Conservation (phyloP, 2,113 vertebrate species). For the Excalfactoria chinensis region DNA sequence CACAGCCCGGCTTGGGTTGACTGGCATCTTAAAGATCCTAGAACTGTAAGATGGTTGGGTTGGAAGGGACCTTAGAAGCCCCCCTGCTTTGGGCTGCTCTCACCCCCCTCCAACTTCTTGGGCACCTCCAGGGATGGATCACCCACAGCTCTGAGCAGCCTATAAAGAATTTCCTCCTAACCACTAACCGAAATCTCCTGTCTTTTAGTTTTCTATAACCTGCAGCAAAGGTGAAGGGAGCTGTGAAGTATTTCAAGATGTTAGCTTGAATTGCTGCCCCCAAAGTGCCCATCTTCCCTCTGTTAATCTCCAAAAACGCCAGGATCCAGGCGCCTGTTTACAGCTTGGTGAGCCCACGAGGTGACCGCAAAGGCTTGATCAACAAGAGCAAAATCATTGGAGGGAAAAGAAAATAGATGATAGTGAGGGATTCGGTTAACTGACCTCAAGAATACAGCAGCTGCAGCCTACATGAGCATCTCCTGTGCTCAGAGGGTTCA, state of each 20-base stretch:
- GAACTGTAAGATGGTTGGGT: background rate
- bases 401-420: background rate
- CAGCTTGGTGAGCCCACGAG: background rate
- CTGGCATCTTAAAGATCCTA: background rate
- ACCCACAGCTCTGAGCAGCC: background rate
- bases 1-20: background rate
- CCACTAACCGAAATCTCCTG: background rate
- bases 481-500: background rate
- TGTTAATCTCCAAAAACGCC: rapidly evolving
- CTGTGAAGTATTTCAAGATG: background rate
- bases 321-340: background rate
- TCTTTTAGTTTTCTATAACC: background rate
- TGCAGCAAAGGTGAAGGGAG: background rate
- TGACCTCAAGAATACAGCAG: background rate
- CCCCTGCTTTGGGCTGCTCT: background rate
- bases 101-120: background rate
- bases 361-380: background rate
- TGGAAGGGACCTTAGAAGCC: background rate
- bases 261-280: background rate
- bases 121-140: background rate
- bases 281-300: rapidly evolving
- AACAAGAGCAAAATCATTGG: background rate
- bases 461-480: background rate
- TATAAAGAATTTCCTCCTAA: background rate
- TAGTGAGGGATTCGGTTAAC: constrained; percentile 22